Conservation (phyloP, 1,140 invertebrate species). For the Bombyx mandarina region DNA sequence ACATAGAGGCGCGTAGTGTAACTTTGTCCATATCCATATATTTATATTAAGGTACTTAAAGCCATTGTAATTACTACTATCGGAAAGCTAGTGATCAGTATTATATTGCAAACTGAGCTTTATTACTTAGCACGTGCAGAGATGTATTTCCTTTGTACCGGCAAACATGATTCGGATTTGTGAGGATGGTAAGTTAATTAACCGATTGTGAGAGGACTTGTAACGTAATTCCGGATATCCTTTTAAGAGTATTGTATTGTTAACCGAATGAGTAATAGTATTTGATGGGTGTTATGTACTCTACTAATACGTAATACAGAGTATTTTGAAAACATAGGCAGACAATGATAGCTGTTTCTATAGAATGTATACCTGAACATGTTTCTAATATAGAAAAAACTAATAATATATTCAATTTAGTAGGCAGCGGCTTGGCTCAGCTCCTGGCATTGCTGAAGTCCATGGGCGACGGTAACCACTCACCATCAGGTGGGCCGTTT, state of each 20-base stretch:
- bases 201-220: slow-evolving; percentile 6
- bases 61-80: slow-evolving; percentile 14
- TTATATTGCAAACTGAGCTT: neutral
- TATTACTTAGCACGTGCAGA: neutral
- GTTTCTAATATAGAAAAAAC: no score
- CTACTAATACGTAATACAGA: neutral
- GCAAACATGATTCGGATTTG: slow-evolving; percentile 5
- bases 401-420: no score
- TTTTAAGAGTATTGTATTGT: slow-evolving; percentile 9
- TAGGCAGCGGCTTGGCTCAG: no score
- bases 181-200: slow-evolving; percentile 11
- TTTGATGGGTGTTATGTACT: neutral
- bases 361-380: no score
- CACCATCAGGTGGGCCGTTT: no score
- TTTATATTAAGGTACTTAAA: slow-evolving; percentile 16
- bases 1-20: neutral
- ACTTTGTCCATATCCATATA: slow-evolving; percentile 11
- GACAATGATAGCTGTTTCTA: no score
- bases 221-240: slow-evolving; percentile 10
- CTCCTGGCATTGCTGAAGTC: no score
- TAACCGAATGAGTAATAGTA: neutral
- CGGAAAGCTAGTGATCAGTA: slow-evolving; percentile 2
- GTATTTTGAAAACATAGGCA: no score
- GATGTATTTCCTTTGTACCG: neutral
- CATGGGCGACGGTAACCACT: no score